phyloP scores from a whole-genome alignment of 2,113 vertebrate genomes.

The Stomatorhinus ivindoensis region DNA sequence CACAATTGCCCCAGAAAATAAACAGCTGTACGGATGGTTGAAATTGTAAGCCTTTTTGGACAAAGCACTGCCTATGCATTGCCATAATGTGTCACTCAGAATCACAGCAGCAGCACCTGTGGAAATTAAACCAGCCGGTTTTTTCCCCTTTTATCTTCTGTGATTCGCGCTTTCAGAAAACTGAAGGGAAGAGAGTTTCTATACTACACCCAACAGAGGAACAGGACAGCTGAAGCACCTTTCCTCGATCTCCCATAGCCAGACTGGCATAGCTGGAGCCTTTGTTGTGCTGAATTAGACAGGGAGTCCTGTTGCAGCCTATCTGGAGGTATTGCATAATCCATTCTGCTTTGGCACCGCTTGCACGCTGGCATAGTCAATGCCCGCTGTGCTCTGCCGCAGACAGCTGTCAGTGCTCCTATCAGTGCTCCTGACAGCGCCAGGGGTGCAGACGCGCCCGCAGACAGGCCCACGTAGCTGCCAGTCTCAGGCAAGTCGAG shows the following conservation, averaged over 20 bases:
- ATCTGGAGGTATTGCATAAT: constrained; percentile 14
- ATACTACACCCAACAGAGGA: background rate
- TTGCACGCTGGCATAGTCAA: constrained; percentile 1
- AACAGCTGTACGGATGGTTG: background rate
- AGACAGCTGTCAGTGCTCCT: constrained; percentile 15
- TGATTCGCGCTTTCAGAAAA: background rate
- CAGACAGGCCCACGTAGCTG: background rate
- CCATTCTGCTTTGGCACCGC: background rate
- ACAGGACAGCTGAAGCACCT: background rate
- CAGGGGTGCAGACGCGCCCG: background rate
- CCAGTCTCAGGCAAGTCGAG: background rate
- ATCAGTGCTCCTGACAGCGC: background rate
- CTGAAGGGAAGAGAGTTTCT: background rate
- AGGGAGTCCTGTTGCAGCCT: constrained; percentile 14
- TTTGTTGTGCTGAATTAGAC: background rate
- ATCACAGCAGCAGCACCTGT: background rate
- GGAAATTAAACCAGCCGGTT: background rate
- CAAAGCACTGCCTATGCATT: background rate
- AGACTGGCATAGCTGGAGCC: background rate
- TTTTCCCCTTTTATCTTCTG: background rate
- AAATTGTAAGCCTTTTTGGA: background rate
- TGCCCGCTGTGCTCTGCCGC: background rate
- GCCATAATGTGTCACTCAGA: background rate
- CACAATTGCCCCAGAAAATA: background rate
- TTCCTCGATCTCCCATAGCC: background rate